phyloP scores from a whole-genome alignment of 2,113 vertebrate genomes.

The Pachyramphus minor region DNA sequence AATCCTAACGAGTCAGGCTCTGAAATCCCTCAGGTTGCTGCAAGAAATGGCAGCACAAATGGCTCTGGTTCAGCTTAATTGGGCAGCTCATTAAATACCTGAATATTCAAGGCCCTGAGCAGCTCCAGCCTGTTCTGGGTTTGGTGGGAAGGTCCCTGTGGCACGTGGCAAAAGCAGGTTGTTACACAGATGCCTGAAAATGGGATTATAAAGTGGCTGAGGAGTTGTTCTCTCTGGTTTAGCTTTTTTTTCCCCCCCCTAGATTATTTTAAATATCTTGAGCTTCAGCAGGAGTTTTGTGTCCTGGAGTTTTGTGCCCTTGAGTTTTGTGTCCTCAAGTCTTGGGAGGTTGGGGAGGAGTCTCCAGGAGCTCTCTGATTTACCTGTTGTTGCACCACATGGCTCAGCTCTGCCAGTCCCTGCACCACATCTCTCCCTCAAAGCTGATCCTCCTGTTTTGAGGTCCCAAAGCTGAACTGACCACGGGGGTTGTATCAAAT shows the following conservation, averaged over 20 bases:
- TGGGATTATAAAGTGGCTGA: not conserved
- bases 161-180: not conserved
- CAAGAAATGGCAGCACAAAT: not conserved
- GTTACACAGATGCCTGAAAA: not conserved
- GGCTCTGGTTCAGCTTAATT: not conserved
- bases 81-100: not conserved
- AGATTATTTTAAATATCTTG: not conserved
- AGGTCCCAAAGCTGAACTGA: not conserved
- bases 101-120: not conserved
- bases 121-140: not conserved
- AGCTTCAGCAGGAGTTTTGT: not conserved
- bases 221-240: rapidly evolving
- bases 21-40: not conserved
- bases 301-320: too few species aligned
- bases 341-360: not conserved
- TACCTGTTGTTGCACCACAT: rapidly evolving
- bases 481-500: rapidly evolving
- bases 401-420: too few species aligned
- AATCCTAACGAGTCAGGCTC: not conserved
- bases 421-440: not conserved
- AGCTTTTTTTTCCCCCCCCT: not conserved
- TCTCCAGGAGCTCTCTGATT: not conserved
- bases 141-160: not conserved
- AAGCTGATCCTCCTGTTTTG: not conserved
- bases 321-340: too few species aligned